Evolutionary conservation across 2,888 invertebrate species (phyloP).

Genomic region (Cephalotes varians): DNA sequence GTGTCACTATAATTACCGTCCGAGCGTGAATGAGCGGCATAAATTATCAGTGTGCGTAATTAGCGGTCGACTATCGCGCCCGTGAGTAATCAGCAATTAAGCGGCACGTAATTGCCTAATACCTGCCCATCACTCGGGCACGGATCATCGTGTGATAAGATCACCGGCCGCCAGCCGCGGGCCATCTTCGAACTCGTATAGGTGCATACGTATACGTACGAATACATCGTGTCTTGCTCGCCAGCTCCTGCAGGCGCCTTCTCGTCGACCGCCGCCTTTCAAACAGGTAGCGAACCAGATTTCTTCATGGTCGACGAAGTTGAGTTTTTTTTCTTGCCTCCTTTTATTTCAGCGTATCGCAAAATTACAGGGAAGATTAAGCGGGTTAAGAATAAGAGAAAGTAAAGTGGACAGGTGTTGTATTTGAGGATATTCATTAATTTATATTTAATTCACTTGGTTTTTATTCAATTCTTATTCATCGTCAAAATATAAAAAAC

Average conservation of each 20-base stretch:
- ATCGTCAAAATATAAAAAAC: not conserved
- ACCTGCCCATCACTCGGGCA: conserved; percentile 75
- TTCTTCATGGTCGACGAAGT: conserved; percentile 46
- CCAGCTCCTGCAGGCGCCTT: conserved; percentile 59
- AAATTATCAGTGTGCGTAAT: conserved; percentile 70
- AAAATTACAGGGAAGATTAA: conserved; percentile 20
- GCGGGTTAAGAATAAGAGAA: conserved; percentile 20
- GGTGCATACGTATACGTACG: conserved; percentile 41
- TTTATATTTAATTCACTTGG: not conserved
- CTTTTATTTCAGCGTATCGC: conserved; percentile 23
- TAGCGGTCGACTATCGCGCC: conserved; percentile 59
- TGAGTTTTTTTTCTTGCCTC: not conserved
- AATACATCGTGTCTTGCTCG: conserved; percentile 28
- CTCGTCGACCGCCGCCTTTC: conserved; percentile 56
- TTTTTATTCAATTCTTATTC: not conserved
- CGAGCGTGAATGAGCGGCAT: conserved; percentile 57
- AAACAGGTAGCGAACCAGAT: conserved; percentile 69
- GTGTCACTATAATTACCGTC: conserved; percentile 58
- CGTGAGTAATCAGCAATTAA: conserved; percentile 78
- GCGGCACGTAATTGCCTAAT: conserved; percentile 78
- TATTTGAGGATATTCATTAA: conserved; percentile 3
- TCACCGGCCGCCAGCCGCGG: conserved; percentile 62
- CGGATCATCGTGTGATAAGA: conserved; percentile 74
- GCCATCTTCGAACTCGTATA: conserved; percentile 65
- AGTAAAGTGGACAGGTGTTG: conserved; percentile 26